Conservation (phyloP, 2,797 vertebrate genomes). For the Arctocebus calabarensis region DNA sequence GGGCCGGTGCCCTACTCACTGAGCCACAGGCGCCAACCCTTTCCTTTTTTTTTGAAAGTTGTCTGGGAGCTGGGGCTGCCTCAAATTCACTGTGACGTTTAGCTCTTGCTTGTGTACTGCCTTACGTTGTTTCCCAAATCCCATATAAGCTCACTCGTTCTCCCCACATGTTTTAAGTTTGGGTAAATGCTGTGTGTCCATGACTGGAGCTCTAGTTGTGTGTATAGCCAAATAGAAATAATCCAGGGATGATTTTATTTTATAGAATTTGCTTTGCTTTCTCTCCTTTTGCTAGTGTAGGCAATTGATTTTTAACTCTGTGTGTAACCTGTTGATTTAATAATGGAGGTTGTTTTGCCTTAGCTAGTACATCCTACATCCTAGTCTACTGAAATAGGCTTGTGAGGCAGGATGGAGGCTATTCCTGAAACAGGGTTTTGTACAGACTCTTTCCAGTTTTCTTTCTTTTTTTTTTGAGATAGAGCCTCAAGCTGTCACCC, state of each 20-base stretch:
- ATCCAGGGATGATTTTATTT: background rate
- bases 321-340: background rate
- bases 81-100: background rate
- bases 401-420: background rate
- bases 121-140: background rate
- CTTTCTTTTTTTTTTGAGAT: too few relatives aligned
- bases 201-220: background rate
- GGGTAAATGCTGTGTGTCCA: background rate
- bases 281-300: background rate
- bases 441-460: background rate
- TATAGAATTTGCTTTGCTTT: background rate
- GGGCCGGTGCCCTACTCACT: too few relatives aligned
- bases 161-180: background rate
- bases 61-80: background rate
- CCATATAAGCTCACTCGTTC: background rate
- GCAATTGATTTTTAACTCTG: slow-evolving; percentile 3
- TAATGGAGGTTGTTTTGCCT: background rate
- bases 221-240: background rate
- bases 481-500: background rate
- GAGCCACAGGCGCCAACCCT: too few relatives aligned
- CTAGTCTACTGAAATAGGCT: background rate
- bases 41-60: too few relatives aligned
- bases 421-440: background rate
- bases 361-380: background rate
- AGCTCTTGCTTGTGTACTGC: background rate